These are phyloP conservation scores for Amyelois transitella DNA, from an alignment of 1,140 invertebrate species.

Conservation along the genomic window DNA sequence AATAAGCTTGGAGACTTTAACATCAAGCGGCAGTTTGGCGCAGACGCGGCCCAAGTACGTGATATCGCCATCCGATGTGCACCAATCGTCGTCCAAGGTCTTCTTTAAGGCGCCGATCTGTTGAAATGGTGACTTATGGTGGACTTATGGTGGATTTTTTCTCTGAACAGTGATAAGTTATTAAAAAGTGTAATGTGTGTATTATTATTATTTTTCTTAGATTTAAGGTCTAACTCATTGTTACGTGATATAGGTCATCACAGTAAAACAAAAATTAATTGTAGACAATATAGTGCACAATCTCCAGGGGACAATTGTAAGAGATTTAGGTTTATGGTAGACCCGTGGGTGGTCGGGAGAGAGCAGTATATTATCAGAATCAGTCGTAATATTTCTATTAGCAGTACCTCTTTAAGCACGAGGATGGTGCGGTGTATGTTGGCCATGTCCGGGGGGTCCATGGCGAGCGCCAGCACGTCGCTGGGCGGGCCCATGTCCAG, in stretches of 20 bases:
- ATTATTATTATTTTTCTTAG: too few relatives aligned
- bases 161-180: too few relatives aligned
- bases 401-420: slow-evolving; percentile 86
- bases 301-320: too few relatives aligned
- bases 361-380: background rate
- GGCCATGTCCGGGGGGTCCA: slow-evolving; percentile 90
- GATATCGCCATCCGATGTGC: slow-evolving; percentile 87
- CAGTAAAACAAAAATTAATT: too few relatives aligned
- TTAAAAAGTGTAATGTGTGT: too few relatives aligned
- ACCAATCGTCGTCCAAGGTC: slow-evolving; percentile 70
- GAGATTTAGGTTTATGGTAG: background rate
- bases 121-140: too few relatives aligned
- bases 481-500: slow-evolving; percentile 90
- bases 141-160: too few relatives aligned
- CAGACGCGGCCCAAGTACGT: slow-evolving; percentile 91
- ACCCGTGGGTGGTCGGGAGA: background rate
- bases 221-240: too few relatives aligned
- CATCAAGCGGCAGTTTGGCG: slow-evolving; percentile 87
- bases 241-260: too few relatives aligned
- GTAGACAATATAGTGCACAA: too few relatives aligned
- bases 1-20: slow-evolving; percentile 88
- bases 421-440: slow-evolving; percentile 89
- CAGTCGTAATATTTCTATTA: slow-evolving; percentile 7
- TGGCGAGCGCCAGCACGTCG: slow-evolving; percentile 85
- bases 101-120: slow-evolving; percentile 81